Percentiles rank a stretch among this genome's conserved stretches.
Conservation (phyloP, 2,797 vertebrate species). For the Ambastaia sidthimunki region DNA sequence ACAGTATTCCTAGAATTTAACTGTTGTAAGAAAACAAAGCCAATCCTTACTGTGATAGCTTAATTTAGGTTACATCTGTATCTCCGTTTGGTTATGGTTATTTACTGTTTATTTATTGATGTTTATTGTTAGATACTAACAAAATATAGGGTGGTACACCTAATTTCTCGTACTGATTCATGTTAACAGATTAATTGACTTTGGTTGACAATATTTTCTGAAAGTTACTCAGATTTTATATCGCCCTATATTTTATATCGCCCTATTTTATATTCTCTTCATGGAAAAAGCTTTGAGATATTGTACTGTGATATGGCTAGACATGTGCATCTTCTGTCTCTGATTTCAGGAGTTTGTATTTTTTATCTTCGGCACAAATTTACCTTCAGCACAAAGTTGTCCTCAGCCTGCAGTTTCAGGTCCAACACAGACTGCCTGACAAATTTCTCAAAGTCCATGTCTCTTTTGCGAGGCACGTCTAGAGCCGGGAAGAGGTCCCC, state of each 20-base stretch:
- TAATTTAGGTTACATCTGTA: too few relatives aligned
- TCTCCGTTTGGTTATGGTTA: too few relatives aligned
- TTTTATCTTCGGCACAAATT: constrained; percentile 19
- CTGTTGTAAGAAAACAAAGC: too few relatives aligned
- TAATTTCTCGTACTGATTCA: neutral
- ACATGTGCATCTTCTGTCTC: neutral
- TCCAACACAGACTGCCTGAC: constrained; percentile 88
- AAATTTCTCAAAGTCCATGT: constrained; percentile 84
- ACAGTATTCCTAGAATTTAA: too few relatives aligned
- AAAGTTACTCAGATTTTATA: too few relatives aligned
- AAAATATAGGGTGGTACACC: too few relatives aligned
- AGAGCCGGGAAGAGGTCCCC: constrained; percentile 91
- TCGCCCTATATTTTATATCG: too few relatives aligned
- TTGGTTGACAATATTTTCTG: neutral
- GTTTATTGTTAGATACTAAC: too few relatives aligned
- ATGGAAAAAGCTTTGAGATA: neutral
- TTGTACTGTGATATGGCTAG: neutral
- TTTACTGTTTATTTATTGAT: too few relatives aligned
- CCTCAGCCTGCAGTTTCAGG: constrained; percentile 89
- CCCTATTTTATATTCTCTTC: constrained; percentile 9
- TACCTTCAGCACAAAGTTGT: constrained; percentile 95
- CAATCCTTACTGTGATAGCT: too few relatives aligned
- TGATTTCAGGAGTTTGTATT: neutral
- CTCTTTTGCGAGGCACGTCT: constrained; percentile 88
- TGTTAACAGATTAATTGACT: neutral